A percentile compares a stretch with the other conserved stretches of the same genome.
Evolutionary conservation across 2,888 invertebrate genomes (phyloP).

Genomic region (Ophion slaviceki): DNA sequence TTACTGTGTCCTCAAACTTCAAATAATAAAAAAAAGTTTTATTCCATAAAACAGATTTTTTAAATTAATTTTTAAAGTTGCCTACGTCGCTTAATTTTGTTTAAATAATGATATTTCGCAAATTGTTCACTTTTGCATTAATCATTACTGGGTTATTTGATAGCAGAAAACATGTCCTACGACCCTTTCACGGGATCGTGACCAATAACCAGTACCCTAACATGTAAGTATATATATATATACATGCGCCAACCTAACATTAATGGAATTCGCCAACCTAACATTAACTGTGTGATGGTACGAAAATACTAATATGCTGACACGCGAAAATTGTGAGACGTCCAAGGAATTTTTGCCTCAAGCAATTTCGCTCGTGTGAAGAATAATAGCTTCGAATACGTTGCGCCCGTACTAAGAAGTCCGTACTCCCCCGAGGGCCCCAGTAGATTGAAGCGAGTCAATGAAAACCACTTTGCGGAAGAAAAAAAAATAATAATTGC

Average conservation of each 20-base stretch:
- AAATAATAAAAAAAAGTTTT: too few relatives aligned
- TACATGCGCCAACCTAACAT: conserved; percentile 13
- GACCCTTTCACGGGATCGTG: too few relatives aligned
- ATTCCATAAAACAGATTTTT: too few relatives aligned
- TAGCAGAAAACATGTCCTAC: too few relatives aligned
- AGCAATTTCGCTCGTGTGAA: conserved; percentile 50
- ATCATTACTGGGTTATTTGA: too few relatives aligned
- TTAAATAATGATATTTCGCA: too few relatives aligned
- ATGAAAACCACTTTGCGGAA: conserved; percentile 57
- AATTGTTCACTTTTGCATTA: too few relatives aligned
- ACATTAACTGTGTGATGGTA: conserved; percentile 10
- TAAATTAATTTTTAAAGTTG: too few relatives aligned
- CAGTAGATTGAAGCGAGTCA: conserved; percentile 52
- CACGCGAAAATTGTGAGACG: conserved; percentile 1
- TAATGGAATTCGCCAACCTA: conserved; percentile 11
- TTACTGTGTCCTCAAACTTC: too few relatives aligned
- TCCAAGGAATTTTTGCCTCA: conserved; percentile 23
- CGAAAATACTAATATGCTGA: conserved; percentile 30
- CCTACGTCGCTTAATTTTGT: too few relatives aligned
- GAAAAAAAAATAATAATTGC: conserved; percentile 49
- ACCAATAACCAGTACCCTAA: too few relatives aligned
- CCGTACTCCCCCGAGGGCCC: conserved; percentile 27
- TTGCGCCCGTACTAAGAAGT: conserved; percentile 26
- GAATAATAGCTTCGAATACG: conserved; percentile 2
- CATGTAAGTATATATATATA: not conserved